phyloP scores from a whole-genome alignment of 2,113 vertebrate genomes.

The Rissa tridactyla region DNA sequence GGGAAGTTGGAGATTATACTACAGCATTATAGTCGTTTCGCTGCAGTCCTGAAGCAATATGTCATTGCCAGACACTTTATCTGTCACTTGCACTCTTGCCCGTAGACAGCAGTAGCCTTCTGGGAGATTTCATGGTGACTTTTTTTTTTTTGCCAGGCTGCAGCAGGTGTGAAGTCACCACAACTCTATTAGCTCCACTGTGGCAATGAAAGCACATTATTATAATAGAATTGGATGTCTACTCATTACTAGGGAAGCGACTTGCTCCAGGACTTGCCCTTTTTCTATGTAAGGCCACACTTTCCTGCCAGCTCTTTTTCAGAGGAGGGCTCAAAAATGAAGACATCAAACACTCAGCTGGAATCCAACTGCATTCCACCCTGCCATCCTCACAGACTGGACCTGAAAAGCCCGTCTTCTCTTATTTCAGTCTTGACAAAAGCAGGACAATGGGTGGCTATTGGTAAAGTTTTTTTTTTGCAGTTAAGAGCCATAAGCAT shows the following conservation, averaged over 20 bases:
- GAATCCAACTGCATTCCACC: slow-evolving; percentile 76
- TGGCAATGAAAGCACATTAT: slow-evolving; percentile 78
- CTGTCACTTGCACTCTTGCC: slow-evolving; percentile 76
- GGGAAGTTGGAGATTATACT: slow-evolving; percentile 38
- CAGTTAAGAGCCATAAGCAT: slow-evolving; percentile 66
- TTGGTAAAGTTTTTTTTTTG: slow-evolving; percentile 67
- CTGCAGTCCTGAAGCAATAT: slow-evolving; percentile 74
- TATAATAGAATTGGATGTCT: slow-evolving; percentile 67
- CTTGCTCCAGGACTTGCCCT: slow-evolving; percentile 54
- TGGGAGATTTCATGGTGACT: slow-evolving; percentile 75
- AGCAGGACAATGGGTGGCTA: slow-evolving; percentile 79
- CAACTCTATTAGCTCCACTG: slow-evolving; percentile 79
- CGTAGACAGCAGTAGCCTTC: slow-evolving; percentile 71
- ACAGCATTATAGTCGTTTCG: slow-evolving; percentile 76
- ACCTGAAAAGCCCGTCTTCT: slow-evolving; percentile 73
- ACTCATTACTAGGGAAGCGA: slow-evolving; percentile 70
- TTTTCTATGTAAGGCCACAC: slow-evolving; percentile 33
- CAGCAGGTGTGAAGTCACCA: slow-evolving; percentile 79
- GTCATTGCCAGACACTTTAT: slow-evolving; percentile 81
- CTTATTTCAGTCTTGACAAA: slow-evolving; percentile 81
- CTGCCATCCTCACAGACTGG: slow-evolving; percentile 61
- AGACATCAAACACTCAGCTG: slow-evolving; percentile 81
- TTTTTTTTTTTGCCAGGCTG: slow-evolving; percentile 41
- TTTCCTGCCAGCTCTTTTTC: slow-evolving; percentile 60
- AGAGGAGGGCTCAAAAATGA: slow-evolving; percentile 71